Percentiles rank a stretch among this genome's conserved stretches.
Evolutionary conservation across 2,113 vertebrate species (phyloP).

Genomic region (Chaetura pelagica): DNA sequence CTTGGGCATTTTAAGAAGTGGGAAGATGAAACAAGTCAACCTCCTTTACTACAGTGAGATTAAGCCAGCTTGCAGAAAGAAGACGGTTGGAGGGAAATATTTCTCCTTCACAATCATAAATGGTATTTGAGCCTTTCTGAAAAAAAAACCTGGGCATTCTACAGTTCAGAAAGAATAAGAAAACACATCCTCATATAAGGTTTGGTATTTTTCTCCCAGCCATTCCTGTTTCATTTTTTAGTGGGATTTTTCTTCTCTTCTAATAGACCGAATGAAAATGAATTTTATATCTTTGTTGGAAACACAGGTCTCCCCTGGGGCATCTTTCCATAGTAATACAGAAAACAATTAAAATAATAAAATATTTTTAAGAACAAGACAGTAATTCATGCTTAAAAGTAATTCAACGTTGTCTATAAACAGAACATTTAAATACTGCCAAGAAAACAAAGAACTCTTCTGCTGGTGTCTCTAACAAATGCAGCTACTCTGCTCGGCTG

Average conservation of each 20-base stretch:
- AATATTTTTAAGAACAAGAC: neutral
- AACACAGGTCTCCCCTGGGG: neutral
- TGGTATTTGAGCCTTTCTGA: neutral
- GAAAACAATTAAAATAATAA: neutral
- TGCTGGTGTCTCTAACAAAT: neutral
- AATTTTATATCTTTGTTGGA: neutral
- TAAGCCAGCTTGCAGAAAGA: neutral
- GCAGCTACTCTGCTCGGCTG: neutral
- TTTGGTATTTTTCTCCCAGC: accelerated
- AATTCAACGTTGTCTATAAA: neutral
- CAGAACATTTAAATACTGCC: neutral
- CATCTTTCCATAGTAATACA: neutral
- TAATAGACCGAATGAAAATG: neutral
- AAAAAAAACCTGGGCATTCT: neutral
- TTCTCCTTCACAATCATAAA: neutral
- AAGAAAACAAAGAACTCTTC: neutral
- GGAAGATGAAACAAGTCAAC: neutral
- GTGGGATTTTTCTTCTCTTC: neutral
- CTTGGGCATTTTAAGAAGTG: neutral
- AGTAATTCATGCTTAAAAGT: neutral
- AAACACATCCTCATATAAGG: neutral
- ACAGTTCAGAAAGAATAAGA: neutral
- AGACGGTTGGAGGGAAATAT: accelerated
- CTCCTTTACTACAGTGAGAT: neutral
- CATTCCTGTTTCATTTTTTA: neutral